Evolutionary conservation across 2,888 invertebrate genomes (phyloP).

Genomic region (Callyntrura sp.): DNA sequence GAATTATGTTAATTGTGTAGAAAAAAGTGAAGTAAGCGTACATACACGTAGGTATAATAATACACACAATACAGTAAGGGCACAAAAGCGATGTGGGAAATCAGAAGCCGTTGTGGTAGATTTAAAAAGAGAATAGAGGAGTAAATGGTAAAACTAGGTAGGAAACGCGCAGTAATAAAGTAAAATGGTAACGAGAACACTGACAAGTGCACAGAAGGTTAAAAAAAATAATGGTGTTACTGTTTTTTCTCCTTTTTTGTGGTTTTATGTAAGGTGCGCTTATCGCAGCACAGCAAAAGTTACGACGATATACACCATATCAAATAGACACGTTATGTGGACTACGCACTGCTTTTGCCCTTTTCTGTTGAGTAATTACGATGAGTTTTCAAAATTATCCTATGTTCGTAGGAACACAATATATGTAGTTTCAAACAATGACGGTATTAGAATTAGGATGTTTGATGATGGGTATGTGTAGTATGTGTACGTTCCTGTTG

Average conservation of each 20-base stretch:
- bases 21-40: constrained; percentile 25
- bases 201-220: constrained; percentile 43
- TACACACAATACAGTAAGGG: too few species aligned
- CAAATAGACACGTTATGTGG: neutral
- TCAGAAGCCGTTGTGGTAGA: constrained; percentile 41
- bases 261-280: constrained; percentile 18
- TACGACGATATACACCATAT: too few species aligned
- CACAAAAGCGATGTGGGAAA: constrained; percentile 54
- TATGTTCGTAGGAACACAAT: constrained; percentile 46
- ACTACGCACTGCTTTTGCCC: neutral
- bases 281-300: too few species aligned
- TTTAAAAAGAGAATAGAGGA: too few species aligned
- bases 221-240: constrained; percentile 6
- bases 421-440: too few species aligned
- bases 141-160: constrained; percentile 32
- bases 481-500: too few species aligned
- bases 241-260: constrained; percentile 16
- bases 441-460: constrained; percentile 58
- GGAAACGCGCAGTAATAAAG: constrained; percentile 39
- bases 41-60: too few species aligned
- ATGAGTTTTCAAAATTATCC: constrained; percentile 44
- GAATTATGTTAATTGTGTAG: constrained; percentile 38
- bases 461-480: too few species aligned
- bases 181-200: constrained; percentile 60
- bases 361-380: constrained; percentile 25